Evolutionary conservation across 1,140 invertebrate genomes (phyloP), one percentile per base, ranked within the genome.

Genomic region (Cephus cinctus): DNA sequence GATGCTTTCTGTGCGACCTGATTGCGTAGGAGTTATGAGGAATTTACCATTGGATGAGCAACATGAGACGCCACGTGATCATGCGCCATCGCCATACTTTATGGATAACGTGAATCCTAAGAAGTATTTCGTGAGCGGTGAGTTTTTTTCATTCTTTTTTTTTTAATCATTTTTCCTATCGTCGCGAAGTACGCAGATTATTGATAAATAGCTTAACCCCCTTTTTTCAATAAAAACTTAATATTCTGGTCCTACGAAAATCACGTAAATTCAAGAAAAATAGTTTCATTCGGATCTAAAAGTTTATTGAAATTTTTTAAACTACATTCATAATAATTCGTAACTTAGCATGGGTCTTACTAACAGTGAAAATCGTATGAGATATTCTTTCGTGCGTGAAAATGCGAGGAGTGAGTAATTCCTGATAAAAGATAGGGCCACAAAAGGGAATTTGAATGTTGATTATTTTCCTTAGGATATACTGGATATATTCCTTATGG

Each of bases 401-500:
- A 57, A 52, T 30, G 31, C 27, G 1, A 55, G 36, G 57, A 53
- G 61, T 65, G 40, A 27, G 56, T 52, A 14, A 4, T 25, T 9
- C 22, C 18, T 2, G 23, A 20, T 43, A 22, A 43, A 39, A 27
- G 2, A 0, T 18, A 16, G 3, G 2, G 12, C 14, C 9, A 12
- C 11, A 11, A 12, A 30, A 2, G 27, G 21, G 18, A 31, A 40
- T 11, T 8, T 15, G 12, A 32, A 8, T 41, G 21, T 16, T n/a
- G 27, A 32, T 42, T 8, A 9, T 41, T 50, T 38, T 22, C 6
- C 62, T 30, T 41, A 85, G 84, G 83, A 54, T 86, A 83, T 57
- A 70, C 81, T 11, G 84, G 83, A 15, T 83, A 86, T 57, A 79
- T 86, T 41, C 85, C 86, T 0, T 85, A 84, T 58, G 81, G 82